phyloP scores from a whole-genome alignment of 37 sponge, comb jelly and placozoan genomes.

The Theonella swinhoei region DNA sequence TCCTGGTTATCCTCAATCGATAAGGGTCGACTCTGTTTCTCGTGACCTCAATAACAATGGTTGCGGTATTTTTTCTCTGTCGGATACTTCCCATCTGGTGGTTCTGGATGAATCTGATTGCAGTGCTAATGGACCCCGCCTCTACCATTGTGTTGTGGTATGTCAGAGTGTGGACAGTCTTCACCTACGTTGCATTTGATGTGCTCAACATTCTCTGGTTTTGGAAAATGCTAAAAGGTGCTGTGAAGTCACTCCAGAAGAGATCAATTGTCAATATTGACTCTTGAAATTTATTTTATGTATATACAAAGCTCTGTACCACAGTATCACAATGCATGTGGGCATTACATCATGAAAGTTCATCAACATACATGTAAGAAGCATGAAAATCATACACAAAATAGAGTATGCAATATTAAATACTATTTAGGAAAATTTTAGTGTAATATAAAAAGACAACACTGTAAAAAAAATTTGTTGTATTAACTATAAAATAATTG shows the following conservation, averaged over 20 bases:
- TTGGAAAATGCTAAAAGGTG: slow-evolving; percentile 60
- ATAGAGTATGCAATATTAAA: no score
- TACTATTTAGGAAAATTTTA: no score
- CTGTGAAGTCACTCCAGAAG: slow-evolving; percentile 14
- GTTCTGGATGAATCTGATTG: slow-evolving; percentile 39
- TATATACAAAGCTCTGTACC: no score
- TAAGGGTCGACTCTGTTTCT: slow-evolving; percentile 1
- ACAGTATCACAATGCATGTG: no score
- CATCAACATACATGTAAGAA: no score
- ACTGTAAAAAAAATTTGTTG: no score
- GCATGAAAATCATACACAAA: no score
- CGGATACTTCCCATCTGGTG: slow-evolving; percentile 59
- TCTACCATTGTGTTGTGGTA: background rate
- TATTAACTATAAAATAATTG: no score
- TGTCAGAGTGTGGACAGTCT: slow-evolving; percentile 25
- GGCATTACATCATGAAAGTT: no score
- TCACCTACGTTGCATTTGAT: slow-evolving; percentile 53
- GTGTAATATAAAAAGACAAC: no score
- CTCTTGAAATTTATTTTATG: no score
- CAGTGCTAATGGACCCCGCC: background rate
- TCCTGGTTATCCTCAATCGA: slow-evolving; percentile 3
- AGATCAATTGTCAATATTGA: no score
- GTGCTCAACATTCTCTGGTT: slow-evolving; percentile 71
- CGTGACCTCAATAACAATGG: slow-evolving; percentile 42
- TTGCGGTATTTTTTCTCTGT: slow-evolving; percentile 49